Percentiles rank a stretch among this genome's conserved stretches.
Evolutionary conservation across 2,797 vertebrate species (phyloP).

Genomic region (Sarcophilus harrisii): DNA sequence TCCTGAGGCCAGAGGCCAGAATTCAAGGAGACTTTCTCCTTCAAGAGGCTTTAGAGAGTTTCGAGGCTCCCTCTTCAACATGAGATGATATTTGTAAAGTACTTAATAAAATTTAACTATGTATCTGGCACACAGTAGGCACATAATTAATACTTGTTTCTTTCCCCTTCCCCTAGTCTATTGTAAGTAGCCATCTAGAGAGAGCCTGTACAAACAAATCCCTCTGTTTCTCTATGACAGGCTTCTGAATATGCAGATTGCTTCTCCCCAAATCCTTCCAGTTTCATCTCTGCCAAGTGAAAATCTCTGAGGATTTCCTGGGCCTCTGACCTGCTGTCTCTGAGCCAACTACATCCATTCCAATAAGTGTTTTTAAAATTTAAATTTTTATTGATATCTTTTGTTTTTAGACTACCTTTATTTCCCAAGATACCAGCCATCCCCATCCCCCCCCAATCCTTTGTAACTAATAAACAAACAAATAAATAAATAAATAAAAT

Average conservation of each 20-base stretch:
- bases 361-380: background rate
- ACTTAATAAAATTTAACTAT: background rate
- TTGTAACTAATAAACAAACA: background rate
- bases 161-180: background rate
- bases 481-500: background rate
- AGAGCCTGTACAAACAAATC: background rate
- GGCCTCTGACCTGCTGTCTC: background rate
- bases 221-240: background rate
- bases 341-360: background rate
- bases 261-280: background rate
- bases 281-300: background rate
- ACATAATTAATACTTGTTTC: background rate
- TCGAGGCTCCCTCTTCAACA: too few relatives aligned
- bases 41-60: too few relatives aligned
- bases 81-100: background rate
- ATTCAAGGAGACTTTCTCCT: too few relatives aligned
- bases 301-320: background rate
- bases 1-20: too few relatives aligned
- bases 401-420: background rate
- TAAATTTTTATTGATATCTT: background rate
- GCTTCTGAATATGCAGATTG: background rate
- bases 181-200: background rate
- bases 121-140: background rate
- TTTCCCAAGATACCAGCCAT: background rate
- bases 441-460: fast-evolving